These are phyloP conservation scores for Pyrgilauda ruficollis DNA, from an alignment of 2,113 vertebrate genomes.

Conservation along the genomic window DNA sequence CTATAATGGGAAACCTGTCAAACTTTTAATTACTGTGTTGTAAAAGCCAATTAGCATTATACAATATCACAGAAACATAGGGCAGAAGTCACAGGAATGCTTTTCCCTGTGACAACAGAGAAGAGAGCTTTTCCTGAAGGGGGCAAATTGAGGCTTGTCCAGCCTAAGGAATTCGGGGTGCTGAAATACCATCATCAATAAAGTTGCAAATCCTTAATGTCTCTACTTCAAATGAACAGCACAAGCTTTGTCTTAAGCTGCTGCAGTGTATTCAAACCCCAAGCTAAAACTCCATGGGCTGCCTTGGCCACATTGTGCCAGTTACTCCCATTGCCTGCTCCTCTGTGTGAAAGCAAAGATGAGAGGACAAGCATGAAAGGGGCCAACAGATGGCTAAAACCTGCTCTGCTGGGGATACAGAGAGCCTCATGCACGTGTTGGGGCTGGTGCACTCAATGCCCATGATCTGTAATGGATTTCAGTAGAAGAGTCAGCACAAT, in stretches of 20 bases:
- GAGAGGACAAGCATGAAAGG: neutral
- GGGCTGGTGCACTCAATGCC: neutral
- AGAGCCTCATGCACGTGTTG: fast-evolving
- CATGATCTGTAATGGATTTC: neutral
- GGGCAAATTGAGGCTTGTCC: neutral
- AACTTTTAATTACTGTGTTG: neutral
- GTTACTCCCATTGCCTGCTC: fast-evolving
- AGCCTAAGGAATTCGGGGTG: neutral
- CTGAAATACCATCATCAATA: neutral
- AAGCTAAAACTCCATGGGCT: neutral
- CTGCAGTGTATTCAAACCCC: neutral
- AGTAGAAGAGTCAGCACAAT: neutral
- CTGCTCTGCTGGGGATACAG: neutral
- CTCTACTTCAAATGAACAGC: neutral
- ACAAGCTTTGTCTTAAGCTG: neutral
- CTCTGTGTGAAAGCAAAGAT: neutral
- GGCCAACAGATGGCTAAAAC: neutral
- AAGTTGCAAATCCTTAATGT: neutral
- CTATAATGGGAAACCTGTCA: neutral
- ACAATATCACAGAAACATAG: neutral
- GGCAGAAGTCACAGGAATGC: neutral
- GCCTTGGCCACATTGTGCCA: neutral
- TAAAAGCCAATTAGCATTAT: neutral
- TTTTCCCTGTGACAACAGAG: neutral
- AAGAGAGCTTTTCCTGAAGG: neutral